These are phyloP conservation scores for Craseonycteris thonglongyai DNA, from an alignment of 2,113 vertebrate species.

Conservation along the genomic window DNA sequence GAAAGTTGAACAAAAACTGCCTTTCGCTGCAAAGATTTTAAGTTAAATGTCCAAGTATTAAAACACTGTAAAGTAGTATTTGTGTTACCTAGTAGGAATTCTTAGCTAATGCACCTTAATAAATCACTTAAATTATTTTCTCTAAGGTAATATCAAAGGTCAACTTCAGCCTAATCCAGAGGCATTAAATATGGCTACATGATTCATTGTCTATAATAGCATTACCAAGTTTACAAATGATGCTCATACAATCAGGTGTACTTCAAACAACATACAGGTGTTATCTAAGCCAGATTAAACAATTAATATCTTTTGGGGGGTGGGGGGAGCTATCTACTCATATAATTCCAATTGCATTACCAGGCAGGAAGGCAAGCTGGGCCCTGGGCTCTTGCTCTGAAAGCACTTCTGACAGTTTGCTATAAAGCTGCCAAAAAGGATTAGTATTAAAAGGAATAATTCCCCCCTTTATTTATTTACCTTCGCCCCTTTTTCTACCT, in stretches of 20 bases:
- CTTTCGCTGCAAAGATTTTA: background rate
- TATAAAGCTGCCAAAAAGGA: background rate
- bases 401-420: background rate
- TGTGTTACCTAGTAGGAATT: background rate
- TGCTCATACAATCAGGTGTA: background rate
- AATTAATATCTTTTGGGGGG: background rate
- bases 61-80: background rate
- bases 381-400: background rate
- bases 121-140: background rate
- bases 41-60: background rate
- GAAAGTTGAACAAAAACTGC: background rate
- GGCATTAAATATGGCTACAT: background rate
- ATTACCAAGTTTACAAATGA: background rate
- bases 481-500: background rate
- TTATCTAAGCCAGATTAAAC: background rate
- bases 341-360: background rate
- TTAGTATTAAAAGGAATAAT: slow-evolving; percentile 2
- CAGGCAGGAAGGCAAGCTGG: background rate
- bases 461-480: background rate
- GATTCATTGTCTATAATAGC: background rate
- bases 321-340: too few species aligned
- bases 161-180: background rate
- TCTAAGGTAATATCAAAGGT: background rate
- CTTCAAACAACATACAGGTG: background rate
- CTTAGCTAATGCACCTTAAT: background rate